Evolutionary conservation across 2,797 vertebrate genomes (phyloP), one percentile per base, ranked within the genome.

Genomic region (Cuniculus paca): DNA sequence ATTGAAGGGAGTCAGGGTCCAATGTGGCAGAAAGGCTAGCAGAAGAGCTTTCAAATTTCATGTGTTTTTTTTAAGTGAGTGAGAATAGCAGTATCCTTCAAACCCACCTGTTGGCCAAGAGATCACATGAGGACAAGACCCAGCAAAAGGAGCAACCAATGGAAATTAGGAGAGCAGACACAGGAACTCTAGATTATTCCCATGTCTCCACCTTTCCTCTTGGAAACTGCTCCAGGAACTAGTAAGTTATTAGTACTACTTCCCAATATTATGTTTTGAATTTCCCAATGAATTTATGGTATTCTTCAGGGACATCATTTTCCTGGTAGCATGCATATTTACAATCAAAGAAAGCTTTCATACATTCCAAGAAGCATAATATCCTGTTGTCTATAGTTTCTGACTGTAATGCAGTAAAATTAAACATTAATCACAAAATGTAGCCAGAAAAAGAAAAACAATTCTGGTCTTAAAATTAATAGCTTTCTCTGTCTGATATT

Each of bases 401-500:
- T 88, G 6, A 84, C 6, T n/a, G 48, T 45, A 52, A 56, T 58
- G 28, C 1, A 89, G 16, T 74, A 60, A 68, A 58, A 65, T 31
- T 72, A 72, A 19, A 90, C 86, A 86, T 80, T 54, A 82, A 65
- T 54, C 60, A 63, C 17, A 88, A 78, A 91, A 84, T 48, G 10
- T 54, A 89, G 8, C 24, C 6, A 88, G 45, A 68, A 65, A 68
- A 88, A 52, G 14, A 58, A 52, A 20, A 87, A 14, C 19, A 12
- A 9, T 81, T 65, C 19, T 88, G 65, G 5, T 94, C 4, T 88
- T 63, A 92, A 79, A 70, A 60, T 12, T 10, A 89, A 61, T 68
- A 60, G 34, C 22, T 77, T 87, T 9, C 42, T 90, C 50, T 91
- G 20, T 90, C 31, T 68, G 13, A 20, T 61, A 85, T 65, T 63